A percentile compares a stretch with the other conserved stretches of the same genome.
These are phyloP conservation scores for Chaetura pelagica DNA, from an alignment of 2,113 vertebrate genomes.

Conservation along the genomic window DNA sequence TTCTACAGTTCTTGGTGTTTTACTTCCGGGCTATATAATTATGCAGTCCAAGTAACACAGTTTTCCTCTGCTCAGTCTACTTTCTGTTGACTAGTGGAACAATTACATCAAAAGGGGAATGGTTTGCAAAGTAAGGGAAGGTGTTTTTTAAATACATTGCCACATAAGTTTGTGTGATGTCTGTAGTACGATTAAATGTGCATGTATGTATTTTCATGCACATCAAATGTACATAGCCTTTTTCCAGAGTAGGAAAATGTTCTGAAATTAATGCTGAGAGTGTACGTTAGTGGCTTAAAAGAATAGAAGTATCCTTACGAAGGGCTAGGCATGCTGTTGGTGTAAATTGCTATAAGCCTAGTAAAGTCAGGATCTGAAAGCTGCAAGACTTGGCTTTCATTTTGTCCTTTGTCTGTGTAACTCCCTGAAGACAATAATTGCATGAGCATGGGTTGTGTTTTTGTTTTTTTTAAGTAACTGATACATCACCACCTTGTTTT, in stretches of 20 bases:
- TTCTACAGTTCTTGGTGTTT: background rate
- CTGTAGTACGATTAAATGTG: accelerated
- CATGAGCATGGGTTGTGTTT: background rate
- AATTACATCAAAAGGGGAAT: background rate
- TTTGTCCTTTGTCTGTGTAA: background rate
- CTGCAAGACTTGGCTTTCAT: background rate
- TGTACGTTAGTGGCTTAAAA: background rate
- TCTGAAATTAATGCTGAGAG: background rate
- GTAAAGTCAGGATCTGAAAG: background rate
- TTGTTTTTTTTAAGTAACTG: background rate
- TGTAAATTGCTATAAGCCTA: background rate
- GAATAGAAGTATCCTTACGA: background rate
- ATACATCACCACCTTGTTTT: background rate
- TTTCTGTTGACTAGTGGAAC: background rate
- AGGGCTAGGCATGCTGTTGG: background rate
- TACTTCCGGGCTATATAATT: background rate
- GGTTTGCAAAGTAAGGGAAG: background rate
- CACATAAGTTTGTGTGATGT: background rate
- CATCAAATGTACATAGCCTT: background rate
- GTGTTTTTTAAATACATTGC: background rate
- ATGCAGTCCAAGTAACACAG: background rate
- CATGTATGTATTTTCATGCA: background rate
- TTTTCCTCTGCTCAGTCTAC: background rate
- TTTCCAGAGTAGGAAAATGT: background rate
- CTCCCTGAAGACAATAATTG: background rate